Percentiles rank a stretch among this genome's conserved stretches.
Conservation (phyloP, 2,888 invertebrate genomes). For the Tuta absoluta region DNA sequence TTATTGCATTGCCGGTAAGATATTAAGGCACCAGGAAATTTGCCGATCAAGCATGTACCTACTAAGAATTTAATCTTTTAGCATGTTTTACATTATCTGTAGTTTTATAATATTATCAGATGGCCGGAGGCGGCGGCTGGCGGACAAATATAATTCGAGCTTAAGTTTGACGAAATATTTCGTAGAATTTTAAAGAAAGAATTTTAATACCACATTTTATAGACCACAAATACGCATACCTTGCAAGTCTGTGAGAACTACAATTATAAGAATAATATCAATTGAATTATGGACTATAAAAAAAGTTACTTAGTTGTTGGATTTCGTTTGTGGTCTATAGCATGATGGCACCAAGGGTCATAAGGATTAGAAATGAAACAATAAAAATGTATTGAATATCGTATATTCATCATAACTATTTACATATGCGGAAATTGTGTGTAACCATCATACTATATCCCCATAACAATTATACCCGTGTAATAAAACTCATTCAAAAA, state of each 20-base stretch:
- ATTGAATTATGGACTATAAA: background rate
- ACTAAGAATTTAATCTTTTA: too few species aligned
- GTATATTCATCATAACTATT: constrained; percentile 64
- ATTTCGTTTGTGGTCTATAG: constrained; percentile 54
- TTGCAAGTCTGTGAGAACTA: background rate
- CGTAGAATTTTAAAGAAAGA: background rate
- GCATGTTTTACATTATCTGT: too few species aligned
- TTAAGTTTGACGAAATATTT: too few species aligned
- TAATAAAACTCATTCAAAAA: constrained; percentile 22
- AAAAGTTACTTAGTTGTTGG: background rate
- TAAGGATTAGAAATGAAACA: constrained; percentile 68
- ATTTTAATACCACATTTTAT: constrained; percentile 12
- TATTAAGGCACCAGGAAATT: too few species aligned
- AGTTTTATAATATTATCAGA: too few species aligned
- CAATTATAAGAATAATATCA: background rate
- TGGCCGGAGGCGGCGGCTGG: too few species aligned
- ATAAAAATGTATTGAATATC: constrained; percentile 47
- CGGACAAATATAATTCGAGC: too few species aligned
- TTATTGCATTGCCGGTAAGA: too few species aligned
- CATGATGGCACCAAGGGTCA: constrained; percentile 66
- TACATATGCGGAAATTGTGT: constrained; percentile 46
- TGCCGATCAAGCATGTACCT: too few species aligned
- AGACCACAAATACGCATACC: background rate
- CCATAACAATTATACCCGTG: constrained; percentile 24
- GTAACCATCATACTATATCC: constrained; percentile 77